phyloP scores from a whole-genome alignment of 2,797 vertebrate species.

The Odontamblyopus lacepedii region DNA sequence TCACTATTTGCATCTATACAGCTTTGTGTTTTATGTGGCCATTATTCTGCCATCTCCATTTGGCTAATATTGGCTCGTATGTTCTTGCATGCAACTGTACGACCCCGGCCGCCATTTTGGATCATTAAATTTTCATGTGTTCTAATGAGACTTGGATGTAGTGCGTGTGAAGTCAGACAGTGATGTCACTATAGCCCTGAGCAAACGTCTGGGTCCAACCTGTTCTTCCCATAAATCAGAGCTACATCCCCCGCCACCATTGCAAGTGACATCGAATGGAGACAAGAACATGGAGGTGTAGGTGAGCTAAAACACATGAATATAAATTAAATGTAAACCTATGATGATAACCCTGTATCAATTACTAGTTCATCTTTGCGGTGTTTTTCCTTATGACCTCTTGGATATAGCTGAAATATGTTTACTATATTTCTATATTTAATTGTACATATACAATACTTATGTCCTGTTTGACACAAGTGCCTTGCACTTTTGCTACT shows the following conservation, averaged over 20 bases:
- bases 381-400: too few species aligned
- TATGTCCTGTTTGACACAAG: too few species aligned
- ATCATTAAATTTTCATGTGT: slow-evolving; percentile 49
- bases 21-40: background rate
- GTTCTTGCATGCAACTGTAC: slow-evolving; percentile 18
- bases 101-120: slow-evolving; percentile 23
- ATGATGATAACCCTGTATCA: too few species aligned
- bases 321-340: background rate
- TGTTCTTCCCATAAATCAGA: background rate
- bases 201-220: slow-evolving; percentile 12
- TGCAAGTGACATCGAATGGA: background rate
- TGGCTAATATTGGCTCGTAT: slow-evolving; percentile 11
- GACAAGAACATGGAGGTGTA: background rate
- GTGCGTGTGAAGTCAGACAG: slow-evolving; percentile 28
- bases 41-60: slow-evolving; percentile 8
- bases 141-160: slow-evolving; percentile 50
- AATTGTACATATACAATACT: too few species aligned
- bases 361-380: too few species aligned
- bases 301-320: background rate
- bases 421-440: too few species aligned
- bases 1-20: background rate
- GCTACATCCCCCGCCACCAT: background rate
- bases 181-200: slow-evolving; percentile 29
- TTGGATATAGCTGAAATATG: too few species aligned
- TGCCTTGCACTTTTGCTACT: too few species aligned